Evolutionary conservation across 2,888 invertebrate genomes (phyloP).

Genomic region (Phorcus lineatus): DNA sequence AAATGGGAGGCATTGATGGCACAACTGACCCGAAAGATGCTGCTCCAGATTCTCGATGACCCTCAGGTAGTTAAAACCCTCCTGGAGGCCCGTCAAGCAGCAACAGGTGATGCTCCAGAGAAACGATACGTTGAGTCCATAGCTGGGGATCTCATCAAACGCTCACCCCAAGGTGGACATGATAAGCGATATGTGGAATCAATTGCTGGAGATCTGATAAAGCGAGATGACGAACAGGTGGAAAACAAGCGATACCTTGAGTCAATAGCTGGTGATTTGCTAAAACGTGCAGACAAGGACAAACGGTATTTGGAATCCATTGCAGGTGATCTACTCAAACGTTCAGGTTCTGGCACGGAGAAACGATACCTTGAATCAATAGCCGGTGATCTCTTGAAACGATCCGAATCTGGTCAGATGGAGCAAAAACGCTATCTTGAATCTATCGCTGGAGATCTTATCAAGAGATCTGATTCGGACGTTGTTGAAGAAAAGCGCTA

Average conservation of each 20-base stretch:
- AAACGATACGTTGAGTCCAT: constrained; percentile 3
- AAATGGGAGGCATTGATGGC: constrained; percentile 3
- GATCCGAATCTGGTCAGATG: background rate
- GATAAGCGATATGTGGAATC: constrained; percentile 13
- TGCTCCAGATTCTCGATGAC: background rate
- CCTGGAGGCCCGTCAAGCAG: background rate
- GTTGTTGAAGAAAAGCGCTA: background rate
- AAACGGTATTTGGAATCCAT: constrained; percentile 5
- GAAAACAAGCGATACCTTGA: constrained; percentile 1
- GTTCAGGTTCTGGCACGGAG: background rate
- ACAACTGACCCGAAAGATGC: background rate
- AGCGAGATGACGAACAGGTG: background rate
- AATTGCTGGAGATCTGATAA: constrained; percentile 6
- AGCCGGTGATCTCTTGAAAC: background rate
- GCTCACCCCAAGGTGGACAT: background rate
- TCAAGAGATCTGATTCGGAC: background rate
- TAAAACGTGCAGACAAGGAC: background rate
- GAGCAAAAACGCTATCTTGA: constrained; percentile 3
- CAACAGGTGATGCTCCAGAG: background rate
- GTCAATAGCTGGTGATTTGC: background rate
- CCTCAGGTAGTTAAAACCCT: background rate
- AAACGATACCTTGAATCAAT: constrained; percentile 12
- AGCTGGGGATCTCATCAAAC: constrained; percentile 1
- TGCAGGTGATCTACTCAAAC: constrained; percentile 5
- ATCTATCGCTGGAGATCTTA: constrained; percentile 14